Percentiles rank a stretch among this genome's conserved stretches.
phyloP scores from a whole-genome alignment of 2,888 invertebrate genomes.

The Hypsopygia costalis region DNA sequence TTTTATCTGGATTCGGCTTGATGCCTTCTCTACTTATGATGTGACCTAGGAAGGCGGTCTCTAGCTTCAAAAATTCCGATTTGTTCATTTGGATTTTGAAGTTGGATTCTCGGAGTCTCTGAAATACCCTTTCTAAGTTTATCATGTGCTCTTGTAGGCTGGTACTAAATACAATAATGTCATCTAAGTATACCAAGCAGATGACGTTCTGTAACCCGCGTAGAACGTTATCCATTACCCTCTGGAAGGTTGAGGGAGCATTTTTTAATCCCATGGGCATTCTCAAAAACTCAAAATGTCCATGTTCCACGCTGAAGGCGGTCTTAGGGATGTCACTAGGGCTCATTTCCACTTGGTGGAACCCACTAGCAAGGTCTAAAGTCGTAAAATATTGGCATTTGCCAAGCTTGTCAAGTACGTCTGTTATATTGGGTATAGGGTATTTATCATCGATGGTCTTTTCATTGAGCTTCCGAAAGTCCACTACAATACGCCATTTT shows the following conservation, averaged over 20 bases:
- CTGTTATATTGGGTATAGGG: constrained; percentile 25
- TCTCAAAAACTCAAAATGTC: constrained; percentile 11
- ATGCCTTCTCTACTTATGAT: constrained; percentile 14
- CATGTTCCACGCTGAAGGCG: constrained; percentile 11
- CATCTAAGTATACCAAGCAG: constrained; percentile 7
- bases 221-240: constrained; percentile 11
- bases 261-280: constrained; percentile 16
- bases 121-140: constrained; percentile 18
- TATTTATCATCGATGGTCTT: constrained; percentile 32
- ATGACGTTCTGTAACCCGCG: constrained; percentile 7
- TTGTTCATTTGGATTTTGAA: constrained; percentile 24
- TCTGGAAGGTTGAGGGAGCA: constrained; percentile 9
- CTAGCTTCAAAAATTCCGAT: constrained; percentile 19
- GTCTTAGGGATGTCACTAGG: constrained; percentile 13
- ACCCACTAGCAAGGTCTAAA: constrained; percentile 13
- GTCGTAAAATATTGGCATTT: constrained; percentile 21
- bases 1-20: constrained; percentile 18
- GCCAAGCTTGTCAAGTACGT: constrained; percentile 22
- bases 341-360: constrained; percentile 10
- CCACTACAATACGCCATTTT: constrained; percentile 35
- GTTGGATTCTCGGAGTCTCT: constrained; percentile 16
- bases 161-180: constrained; percentile 5
- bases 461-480: constrained; percentile 32
- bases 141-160: neutral
- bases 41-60: constrained; percentile 16